Conservation (phyloP, 2,888 invertebrate species). For the Platycheirus rosarum region DNA sequence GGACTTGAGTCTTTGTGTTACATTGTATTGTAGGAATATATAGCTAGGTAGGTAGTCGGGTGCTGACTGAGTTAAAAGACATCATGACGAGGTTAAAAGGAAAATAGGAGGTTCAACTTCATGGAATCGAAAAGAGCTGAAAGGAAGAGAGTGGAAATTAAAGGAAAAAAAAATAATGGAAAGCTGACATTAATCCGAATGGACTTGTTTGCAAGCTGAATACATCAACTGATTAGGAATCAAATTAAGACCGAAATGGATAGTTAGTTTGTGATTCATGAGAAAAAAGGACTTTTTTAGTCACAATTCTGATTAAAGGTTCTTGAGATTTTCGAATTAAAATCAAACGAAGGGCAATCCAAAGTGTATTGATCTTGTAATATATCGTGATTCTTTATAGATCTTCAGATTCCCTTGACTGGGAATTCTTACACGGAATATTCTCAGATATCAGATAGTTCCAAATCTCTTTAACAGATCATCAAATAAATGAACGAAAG, state of each 20-base stretch:
- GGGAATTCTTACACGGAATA: too few species aligned
- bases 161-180: slow-evolving; percentile 22
- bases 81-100: neutral
- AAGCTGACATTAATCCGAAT: slow-evolving; percentile 57
- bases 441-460: too few species aligned
- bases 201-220: slow-evolving; percentile 58
- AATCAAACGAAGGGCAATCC: too few species aligned
- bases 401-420: too few species aligned
- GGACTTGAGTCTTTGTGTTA: slow-evolving; percentile 35
- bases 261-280: slow-evolving; percentile 47
- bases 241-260: slow-evolving; percentile 43
- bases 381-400: too few species aligned
- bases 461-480: too few species aligned
- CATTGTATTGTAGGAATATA: neutral
- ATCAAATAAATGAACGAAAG: too few species aligned
- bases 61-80: too few species aligned
- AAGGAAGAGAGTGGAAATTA: neutral
- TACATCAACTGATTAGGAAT: slow-evolving; percentile 64
- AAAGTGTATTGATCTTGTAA: too few species aligned
- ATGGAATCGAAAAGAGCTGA: slow-evolving; percentile 2
- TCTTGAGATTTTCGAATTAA: too few species aligned
- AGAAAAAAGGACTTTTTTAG: too few species aligned
- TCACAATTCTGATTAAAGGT: too few species aligned
- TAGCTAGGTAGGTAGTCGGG: neutral
- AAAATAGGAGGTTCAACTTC: neutral